A percentile compares a stretch with the other conserved stretches of the same genome.
Evolutionary conservation across 2,797 vertebrate genomes (phyloP).

Genomic region (Cacajao melanocephalus): DNA sequence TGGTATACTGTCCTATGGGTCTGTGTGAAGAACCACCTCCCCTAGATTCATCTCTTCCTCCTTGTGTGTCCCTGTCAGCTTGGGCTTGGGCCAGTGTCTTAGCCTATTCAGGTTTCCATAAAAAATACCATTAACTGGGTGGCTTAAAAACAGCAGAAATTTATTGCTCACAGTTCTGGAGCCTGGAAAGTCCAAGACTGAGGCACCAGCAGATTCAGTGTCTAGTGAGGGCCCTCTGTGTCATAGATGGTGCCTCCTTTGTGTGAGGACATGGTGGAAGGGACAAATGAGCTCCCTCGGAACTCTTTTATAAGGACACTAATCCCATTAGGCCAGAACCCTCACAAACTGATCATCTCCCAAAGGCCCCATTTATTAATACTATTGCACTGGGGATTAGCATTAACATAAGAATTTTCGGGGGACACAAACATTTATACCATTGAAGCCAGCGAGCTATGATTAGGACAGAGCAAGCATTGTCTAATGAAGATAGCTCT

Average conservation of each 20-base stretch:
- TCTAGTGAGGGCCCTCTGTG: background rate
- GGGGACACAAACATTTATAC: background rate
- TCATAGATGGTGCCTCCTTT: background rate
- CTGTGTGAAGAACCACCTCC: background rate
- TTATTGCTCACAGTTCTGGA: background rate
- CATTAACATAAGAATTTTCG: background rate
- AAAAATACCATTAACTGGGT: background rate
- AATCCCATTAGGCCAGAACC: background rate
- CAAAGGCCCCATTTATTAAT: background rate
- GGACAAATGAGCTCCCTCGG: background rate
- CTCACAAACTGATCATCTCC: conserved; percentile 39
- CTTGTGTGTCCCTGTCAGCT: background rate
- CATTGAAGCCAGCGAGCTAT: background rate
- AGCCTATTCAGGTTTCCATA: background rate
- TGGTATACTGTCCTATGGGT: background rate
- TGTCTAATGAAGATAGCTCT: background rate
- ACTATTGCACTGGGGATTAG: background rate
- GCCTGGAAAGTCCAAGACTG: background rate
- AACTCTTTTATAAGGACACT: conserved; percentile 2
- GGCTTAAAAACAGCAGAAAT: background rate
- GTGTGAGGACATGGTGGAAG: background rate
- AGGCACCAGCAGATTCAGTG: background rate
- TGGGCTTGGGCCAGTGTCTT: background rate
- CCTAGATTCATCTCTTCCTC: background rate
- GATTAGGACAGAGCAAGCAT: background rate